Base-by-base conservation (phyloP, 2,113 vertebrate species). In the Eira barbara region DNA sequence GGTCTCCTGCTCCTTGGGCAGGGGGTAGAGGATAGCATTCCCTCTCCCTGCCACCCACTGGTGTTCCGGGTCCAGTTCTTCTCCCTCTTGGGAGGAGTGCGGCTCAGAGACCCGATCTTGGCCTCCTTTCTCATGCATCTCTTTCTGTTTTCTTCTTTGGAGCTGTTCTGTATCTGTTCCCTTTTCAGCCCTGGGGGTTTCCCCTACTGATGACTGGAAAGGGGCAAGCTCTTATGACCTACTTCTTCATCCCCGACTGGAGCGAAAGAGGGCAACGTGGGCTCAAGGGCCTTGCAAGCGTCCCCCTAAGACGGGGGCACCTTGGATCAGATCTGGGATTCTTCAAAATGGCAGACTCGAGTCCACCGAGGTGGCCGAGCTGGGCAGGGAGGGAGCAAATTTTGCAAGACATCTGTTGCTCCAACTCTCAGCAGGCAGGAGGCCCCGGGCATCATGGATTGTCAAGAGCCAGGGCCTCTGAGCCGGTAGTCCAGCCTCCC, bases 321-420 rank as follows among this genome's bases (percentile, higher is more conserved):
- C 25, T 63, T 18, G 20, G 11, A 42, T 12, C 6, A 13, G 49
- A 67, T 39, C 36, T 18, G 39, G 18, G 86, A 5, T 47, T 52
- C 88, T 84, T 52, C 21, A 23, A 20, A 49, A 29, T 12, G 55
- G 45, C 34, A 36, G 45, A 11, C 87, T n/a, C 27, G 49, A 61
- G 12, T 36, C 34, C 3, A 8, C 7, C 1, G n/a, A 0, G 13
- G 20, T 45, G 29, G 57, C 31, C 39, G 52, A 15, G 55, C 1
- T 49, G 34, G 15, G 2, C 5, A 67, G 47, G 73, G 42, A 94
- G 47, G 42, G 5, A 36, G 45, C 15, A 15, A 4, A 4, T 69
- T 80, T 18, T 78, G 7, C 27, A 45, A 80, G 76, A 61, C 2
- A 2, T 25, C n/a, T 1, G 9, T 27, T 1, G 0, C 10, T 27